These are phyloP conservation scores for Sisyra terminalis DNA, from an alignment of 2,888 invertebrate species.

Conservation along the genomic window DNA sequence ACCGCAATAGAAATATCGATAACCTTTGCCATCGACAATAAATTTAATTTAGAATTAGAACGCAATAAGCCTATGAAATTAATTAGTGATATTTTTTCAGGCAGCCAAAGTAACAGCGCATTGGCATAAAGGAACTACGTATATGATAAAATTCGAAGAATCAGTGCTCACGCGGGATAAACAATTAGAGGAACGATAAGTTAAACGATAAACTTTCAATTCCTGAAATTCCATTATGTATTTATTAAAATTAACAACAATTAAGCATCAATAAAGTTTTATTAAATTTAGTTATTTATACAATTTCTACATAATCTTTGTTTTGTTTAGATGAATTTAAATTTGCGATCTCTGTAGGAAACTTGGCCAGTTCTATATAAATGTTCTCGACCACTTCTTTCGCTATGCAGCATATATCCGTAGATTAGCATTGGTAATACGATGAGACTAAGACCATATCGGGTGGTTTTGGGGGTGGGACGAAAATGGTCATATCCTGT, in stretches of 20 bases:
- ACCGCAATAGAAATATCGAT: too few species aligned
- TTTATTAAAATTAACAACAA: neutral
- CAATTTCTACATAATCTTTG: constrained; percentile 7
- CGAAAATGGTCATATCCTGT: constrained; percentile 47
- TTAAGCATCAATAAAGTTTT: constrained; percentile 8
- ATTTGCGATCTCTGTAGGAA: constrained; percentile 53
- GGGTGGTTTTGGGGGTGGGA: constrained; percentile 38
- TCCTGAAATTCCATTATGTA: neutral
- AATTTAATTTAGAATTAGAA: neutral
- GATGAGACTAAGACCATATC: constrained; percentile 32
- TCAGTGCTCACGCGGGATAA: constrained; percentile 81
- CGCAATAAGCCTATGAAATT: neutral
- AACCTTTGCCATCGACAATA: neutral
- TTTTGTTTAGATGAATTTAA: constrained; percentile 43
- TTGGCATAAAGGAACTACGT: constrained; percentile 99
- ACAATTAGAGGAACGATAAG: constrained; percentile 72
- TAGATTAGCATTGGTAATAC: constrained; percentile 37
- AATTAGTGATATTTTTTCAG: constrained; percentile 37
- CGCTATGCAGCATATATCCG: constrained; percentile 33
- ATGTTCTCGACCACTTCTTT: constrained; percentile 36
- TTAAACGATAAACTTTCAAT: constrained; percentile 7
- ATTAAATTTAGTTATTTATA: constrained; percentile 8
- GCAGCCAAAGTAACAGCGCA: constrained; percentile 96
- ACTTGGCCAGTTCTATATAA: constrained; percentile 52
- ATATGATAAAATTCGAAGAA: constrained; percentile 97